Conservation (phyloP, 2,797 vertebrate species). For the Clarias platycephalus region DNA sequence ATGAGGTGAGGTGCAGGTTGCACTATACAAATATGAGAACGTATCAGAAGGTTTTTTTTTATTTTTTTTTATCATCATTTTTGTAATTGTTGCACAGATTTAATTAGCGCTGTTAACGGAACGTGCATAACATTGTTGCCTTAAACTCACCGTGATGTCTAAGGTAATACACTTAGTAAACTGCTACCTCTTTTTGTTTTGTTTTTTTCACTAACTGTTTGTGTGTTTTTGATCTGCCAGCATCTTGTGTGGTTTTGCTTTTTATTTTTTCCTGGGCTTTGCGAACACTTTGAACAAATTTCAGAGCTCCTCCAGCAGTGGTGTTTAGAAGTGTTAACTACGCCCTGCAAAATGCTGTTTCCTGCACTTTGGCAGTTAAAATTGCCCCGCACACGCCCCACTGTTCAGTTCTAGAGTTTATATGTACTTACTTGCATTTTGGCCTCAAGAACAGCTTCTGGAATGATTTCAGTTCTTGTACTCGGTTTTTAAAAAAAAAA, state of each 20-base stretch:
- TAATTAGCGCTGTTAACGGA: background rate
- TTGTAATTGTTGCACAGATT: background rate
- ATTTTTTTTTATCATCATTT: background rate
- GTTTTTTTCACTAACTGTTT: conserved; percentile 9
- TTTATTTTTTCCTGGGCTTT: conserved; percentile 46
- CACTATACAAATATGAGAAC: background rate
- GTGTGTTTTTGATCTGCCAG: conserved; percentile 49
- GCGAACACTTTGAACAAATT: conserved; percentile 61
- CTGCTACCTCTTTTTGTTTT: background rate
- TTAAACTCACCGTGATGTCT: background rate
- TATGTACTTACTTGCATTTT: conserved; percentile 7
- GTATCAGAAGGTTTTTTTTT: too few species aligned
- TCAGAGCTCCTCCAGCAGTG: conserved; percentile 56
- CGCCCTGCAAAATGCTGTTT: conserved; percentile 70
- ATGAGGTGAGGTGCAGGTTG: conserved; percentile 82
- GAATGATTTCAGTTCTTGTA: background rate
- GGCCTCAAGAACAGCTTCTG: background rate
- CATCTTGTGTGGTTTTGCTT: conserved; percentile 54
- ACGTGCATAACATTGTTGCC: background rate
- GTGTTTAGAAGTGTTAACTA: conserved; percentile 73
- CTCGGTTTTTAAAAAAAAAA: background rate
- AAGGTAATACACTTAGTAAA: background rate
- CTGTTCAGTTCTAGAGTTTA: conserved; percentile 13
- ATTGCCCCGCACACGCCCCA: conserved; percentile 42
- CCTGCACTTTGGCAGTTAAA: conserved; percentile 65